phyloP scores from a whole-genome alignment of 2,113 vertebrate genomes.

The Loxodonta africana region DNA sequence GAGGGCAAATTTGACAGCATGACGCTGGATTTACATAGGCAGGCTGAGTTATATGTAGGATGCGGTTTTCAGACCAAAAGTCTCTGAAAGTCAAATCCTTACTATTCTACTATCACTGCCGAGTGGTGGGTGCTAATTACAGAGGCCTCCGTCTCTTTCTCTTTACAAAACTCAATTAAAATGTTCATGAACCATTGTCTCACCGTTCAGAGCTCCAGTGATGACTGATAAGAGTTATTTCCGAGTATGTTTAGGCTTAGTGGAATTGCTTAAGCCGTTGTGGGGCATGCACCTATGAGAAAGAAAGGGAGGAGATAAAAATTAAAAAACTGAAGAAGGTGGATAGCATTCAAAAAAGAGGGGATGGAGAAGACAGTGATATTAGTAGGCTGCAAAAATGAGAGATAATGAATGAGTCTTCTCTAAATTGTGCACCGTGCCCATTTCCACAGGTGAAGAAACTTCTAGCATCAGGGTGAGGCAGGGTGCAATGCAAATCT shows the following conservation, averaged over 20 bases:
- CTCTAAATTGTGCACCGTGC: neutral
- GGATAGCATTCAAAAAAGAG: neutral
- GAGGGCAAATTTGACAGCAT: neutral
- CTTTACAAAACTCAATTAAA: neutral
- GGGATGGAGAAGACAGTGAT: neutral
- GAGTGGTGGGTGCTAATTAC: accelerated
- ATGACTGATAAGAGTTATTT: conserved; percentile 69
- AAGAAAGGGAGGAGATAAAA: neutral
- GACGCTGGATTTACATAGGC: neutral
- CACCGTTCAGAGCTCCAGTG: neutral
- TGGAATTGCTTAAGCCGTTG: conserved; percentile 65
- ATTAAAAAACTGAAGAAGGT: neutral
- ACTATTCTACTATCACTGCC: neutral
- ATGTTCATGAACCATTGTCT: accelerated
- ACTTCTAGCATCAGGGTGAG: neutral
- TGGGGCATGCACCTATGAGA: neutral
- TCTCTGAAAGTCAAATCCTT: conserved; percentile 63
- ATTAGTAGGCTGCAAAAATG: accelerated
- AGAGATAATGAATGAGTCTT: neutral
- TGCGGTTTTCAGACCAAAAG: neutral
- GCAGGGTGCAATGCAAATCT: neutral
- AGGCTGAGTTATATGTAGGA: neutral
- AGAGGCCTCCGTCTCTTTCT: neutral
- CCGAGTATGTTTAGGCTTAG: conserved; percentile 44
- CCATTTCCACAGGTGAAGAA: conserved; percentile 34